phyloP scores from a whole-genome alignment of 2,888 invertebrate species.

The Ochropleura plecta region DNA sequence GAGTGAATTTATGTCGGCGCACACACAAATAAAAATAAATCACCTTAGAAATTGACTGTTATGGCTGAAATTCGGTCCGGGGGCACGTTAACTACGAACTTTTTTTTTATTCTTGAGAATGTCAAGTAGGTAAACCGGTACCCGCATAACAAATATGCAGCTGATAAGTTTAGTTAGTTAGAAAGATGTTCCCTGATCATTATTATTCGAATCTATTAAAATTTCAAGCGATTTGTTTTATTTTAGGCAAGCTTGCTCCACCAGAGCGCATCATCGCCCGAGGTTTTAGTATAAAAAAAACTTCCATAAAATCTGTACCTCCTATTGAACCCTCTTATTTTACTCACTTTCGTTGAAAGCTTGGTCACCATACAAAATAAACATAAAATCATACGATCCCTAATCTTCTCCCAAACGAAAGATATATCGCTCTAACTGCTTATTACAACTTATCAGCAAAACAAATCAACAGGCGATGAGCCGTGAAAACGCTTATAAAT shows the following conservation, averaged over 20 bases:
- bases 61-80: not conserved
- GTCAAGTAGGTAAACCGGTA: not conserved
- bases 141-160: not conserved
- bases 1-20: not conserved
- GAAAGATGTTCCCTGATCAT: too few species aligned
- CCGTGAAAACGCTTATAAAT: slow-evolving; percentile 39
- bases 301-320: not conserved
- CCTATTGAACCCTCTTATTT: not conserved
- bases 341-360: not conserved
- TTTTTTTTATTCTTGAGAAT: not conserved
- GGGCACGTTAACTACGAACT: not conserved
- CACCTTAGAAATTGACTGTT: not conserved
- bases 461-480: slow-evolving; percentile 44
- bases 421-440: slow-evolving; percentile 38
- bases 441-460: slow-evolving; percentile 50
- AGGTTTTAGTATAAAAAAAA: too few species aligned
- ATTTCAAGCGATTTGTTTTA: too few species aligned
- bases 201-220: too few species aligned
- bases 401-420: slow-evolving; percentile 16
- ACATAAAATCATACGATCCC: slow-evolving; percentile 25
- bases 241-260: too few species aligned
- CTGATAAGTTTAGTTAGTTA: not conserved
- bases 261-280: too few species aligned
- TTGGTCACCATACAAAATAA: slow-evolving; percentile 18
- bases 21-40: not conserved